A percentile compares a stretch with the other conserved stretches of the same genome.
Conservation (phyloP, 2,113 vertebrate genomes). For the Cottus gobio region DNA sequence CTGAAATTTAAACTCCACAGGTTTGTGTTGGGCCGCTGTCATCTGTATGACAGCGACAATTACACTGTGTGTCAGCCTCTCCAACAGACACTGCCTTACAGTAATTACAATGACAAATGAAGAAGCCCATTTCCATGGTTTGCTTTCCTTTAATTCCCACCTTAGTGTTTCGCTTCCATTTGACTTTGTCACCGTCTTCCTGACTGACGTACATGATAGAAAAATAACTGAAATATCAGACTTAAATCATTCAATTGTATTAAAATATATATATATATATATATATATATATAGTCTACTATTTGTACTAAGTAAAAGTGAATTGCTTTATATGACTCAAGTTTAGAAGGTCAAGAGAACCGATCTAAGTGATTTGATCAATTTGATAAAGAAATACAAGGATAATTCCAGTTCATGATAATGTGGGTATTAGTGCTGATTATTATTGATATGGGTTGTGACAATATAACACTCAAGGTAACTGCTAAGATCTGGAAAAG, state of each 20-base stretch:
- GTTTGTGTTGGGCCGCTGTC: constrained; percentile 60
- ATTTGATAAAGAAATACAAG: background rate
- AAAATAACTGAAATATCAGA: background rate
- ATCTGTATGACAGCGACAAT: constrained; percentile 64
- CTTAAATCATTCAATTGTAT: background rate
- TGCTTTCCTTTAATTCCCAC: constrained; percentile 50
- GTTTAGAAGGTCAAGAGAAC: background rate
- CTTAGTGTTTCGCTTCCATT: constrained; percentile 28
- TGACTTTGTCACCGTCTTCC: background rate
- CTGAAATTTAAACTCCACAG: constrained; percentile 67
- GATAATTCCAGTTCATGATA: background rate
- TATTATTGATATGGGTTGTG: background rate
- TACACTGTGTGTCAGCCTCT: constrained; percentile 58
- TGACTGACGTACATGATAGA: background rate
- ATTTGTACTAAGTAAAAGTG: background rate
- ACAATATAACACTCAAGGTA: background rate
- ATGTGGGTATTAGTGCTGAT: background rate
- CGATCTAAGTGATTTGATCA: background rate
- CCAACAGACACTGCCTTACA: constrained; percentile 51
- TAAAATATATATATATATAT: background rate
- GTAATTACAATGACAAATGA: constrained; percentile 70
- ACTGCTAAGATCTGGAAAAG: background rate
- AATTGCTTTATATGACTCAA: background rate
- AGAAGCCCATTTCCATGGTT: constrained; percentile 42
- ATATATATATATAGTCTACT: no score